phyloP scores from a whole-genome alignment of 2,888 invertebrate genomes.

The Ennomos fuscantarius region DNA sequence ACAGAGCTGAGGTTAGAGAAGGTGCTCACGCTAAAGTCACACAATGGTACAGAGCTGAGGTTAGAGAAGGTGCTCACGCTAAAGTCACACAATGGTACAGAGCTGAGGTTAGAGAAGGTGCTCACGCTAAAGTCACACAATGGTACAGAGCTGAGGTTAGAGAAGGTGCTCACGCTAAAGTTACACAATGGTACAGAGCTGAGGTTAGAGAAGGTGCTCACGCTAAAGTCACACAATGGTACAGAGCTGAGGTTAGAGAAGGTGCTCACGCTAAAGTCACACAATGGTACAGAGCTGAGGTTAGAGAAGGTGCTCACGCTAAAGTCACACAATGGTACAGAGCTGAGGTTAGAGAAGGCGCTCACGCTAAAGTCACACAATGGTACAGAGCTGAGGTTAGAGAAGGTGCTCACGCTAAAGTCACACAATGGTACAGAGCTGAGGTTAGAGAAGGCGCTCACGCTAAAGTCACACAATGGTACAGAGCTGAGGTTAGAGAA shows the following conservation, averaged over 20 bases:
- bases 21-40: constrained; percentile 61
- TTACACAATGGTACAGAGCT: constrained; percentile 30
- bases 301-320: background rate
- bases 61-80: constrained; percentile 48
- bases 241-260: background rate
- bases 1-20: background rate
- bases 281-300: background rate
- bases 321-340: background rate
- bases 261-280: background rate
- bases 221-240: background rate
- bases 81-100: constrained; percentile 48
- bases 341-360: background rate
- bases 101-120: constrained; percentile 4
- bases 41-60: background rate
- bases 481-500: background rate
- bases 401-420: background rate
- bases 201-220: background rate
- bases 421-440: background rate
- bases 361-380: background rate
- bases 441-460: background rate
- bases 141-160: background rate
- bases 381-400: background rate
- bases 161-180: constrained; percentile 55
- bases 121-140: constrained; percentile 60
- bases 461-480: background rate